Evolutionary conservation across 1,140 invertebrate species (phyloP).

Genomic region (Orius laevigatus): DNA sequence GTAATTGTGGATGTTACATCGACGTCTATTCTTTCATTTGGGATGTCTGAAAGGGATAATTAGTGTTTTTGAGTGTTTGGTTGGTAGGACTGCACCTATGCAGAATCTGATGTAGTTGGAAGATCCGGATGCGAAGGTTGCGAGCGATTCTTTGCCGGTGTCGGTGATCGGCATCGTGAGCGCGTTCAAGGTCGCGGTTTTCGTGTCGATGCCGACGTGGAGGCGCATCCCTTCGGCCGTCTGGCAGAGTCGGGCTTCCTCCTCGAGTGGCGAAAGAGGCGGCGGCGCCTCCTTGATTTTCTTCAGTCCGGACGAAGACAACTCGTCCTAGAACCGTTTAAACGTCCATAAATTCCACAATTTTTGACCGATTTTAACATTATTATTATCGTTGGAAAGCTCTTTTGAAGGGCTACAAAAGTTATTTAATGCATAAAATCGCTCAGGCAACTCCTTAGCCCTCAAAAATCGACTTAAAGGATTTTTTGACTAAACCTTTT

Average conservation of each 20-base stretch:
- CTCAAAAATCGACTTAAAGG: no score
- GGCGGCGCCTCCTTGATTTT: constrained; percentile 1
- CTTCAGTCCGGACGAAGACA: neutral
- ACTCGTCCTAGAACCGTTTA: constrained; percentile 1
- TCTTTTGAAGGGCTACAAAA: no score
- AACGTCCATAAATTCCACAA: no score
- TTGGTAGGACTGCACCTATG: constrained; percentile 26
- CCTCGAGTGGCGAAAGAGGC: neutral
- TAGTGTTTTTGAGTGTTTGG: neutral
- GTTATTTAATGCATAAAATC: no score
- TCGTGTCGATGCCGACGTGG: neutral
- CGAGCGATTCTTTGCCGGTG: constrained; percentile 43
- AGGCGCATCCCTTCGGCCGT: constrained; percentile 1
- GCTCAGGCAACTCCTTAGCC: no score
- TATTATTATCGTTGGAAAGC: no score
- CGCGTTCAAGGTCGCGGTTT: neutral
- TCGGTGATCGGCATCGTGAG: constrained; percentile 81
- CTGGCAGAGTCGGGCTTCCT: constrained; percentile 1
- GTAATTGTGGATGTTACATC: constrained; percentile 26
- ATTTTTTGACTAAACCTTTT: no score
- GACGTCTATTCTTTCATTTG: constrained; percentile 60
- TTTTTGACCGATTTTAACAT: no score
- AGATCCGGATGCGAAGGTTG: constrained; percentile 26
- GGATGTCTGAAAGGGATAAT: constrained; percentile 38
- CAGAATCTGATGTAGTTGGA: constrained; percentile 45